Evolutionary conservation across 2,797 vertebrate genomes (phyloP).

Genomic region (Characodon lateralis): DNA sequence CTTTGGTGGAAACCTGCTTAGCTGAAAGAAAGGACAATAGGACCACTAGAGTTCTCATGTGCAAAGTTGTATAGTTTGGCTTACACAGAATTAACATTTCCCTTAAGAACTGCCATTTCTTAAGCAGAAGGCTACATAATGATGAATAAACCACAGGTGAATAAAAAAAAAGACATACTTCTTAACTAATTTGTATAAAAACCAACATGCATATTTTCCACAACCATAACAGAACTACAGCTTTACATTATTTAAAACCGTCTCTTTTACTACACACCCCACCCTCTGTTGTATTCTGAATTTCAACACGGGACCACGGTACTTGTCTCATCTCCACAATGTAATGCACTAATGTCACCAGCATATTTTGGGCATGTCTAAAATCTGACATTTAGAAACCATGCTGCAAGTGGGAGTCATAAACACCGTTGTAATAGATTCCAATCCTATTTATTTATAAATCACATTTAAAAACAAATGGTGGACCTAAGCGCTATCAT

Average conservation of each 20-base stretch:
- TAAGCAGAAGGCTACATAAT: neutral
- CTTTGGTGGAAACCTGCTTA: constrained; percentile 37
- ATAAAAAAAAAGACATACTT: neutral
- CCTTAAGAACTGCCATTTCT: constrained; percentile 14
- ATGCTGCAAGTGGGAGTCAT: neutral
- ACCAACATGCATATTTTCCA: too few species aligned
- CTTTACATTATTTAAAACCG: neutral
- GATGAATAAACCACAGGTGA: neutral
- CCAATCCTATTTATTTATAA: too few species aligned
- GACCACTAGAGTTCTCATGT: constrained; percentile 15
- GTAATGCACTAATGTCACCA: too few species aligned
- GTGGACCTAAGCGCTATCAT: too few species aligned
- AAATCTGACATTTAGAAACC: neutral
- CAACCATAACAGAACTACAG: too few species aligned
- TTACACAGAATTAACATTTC: constrained; percentile 31
- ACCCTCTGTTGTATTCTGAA: too few species aligned
- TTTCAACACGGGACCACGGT: too few species aligned
- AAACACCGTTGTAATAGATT: too few species aligned
- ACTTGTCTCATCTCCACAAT: too few species aligned
- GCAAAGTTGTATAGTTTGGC: constrained; percentile 19
- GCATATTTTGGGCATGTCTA: neutral
- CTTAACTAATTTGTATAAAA: neutral
- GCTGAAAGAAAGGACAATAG: constrained; percentile 19
- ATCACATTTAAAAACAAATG: too few species aligned
- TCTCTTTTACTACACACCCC: too few species aligned